Base-by-base conservation (phyloP, 2,797 vertebrate genomes). In the Coilia nasus region DNA sequence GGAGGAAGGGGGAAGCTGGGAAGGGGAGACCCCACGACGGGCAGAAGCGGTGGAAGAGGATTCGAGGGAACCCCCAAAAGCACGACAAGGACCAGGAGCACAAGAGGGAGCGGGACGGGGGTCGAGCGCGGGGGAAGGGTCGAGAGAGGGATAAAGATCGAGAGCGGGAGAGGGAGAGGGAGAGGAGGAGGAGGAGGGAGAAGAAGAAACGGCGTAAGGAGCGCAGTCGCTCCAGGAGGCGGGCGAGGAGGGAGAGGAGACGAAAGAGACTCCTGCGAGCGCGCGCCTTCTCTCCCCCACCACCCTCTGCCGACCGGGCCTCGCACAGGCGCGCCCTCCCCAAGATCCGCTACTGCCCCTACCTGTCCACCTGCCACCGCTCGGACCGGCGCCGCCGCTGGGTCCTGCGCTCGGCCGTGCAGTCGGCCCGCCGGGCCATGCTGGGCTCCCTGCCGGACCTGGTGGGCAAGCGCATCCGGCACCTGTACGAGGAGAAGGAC, bases 401-500 rank as follows among this genome's bases (percentile, higher is more conserved):
- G 95, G 93, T 94, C 0, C 91, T 96, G 81, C 95, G 95, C 12
- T 95, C 95, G 0, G 93, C 95, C 0, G 91, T 93, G 11, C 92
- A 91, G 83, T 89, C 85, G 54, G 93, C 93, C 46, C 91, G 83
- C 67, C 86, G 86, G 47, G 90, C 91, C 44, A 87, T 91, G 46
- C 92, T 90, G 81, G 60, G 90, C 28, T 81, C 71, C 84, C 96
- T 94, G 88, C 96, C 97, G 0, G 95, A 97, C 83, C 91, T 97
- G 85, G 95, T 97, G 82, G 96, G 96, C 0, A 94, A 95, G 90
- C 95, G 90, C 84, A 96, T 96, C 82, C 90, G 89, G 1, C 97
- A 96, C 86, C 91, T 97, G 81, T 98, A 97, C 11, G 96, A 97
- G 87, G 96, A 97, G 88, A 94, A 95, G 0, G 96, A 96, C 87